phyloP scores from a whole-genome alignment of 2,888 invertebrate species.

The Tethea ocularis region DNA sequence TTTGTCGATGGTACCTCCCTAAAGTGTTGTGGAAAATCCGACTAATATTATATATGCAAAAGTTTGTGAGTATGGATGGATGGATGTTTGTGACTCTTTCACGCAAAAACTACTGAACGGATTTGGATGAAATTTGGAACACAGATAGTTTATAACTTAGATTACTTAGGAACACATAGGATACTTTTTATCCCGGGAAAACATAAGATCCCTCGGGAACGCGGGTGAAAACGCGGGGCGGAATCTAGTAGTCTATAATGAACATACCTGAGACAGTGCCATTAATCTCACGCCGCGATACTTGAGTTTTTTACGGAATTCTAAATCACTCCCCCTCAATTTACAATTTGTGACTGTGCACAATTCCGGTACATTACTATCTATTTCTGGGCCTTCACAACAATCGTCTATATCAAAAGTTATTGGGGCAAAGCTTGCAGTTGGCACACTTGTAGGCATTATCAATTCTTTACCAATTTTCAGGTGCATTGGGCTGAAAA shows the following conservation, averaged over 20 bases:
- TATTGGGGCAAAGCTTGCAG: conserved; percentile 23
- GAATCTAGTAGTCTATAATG: neutral
- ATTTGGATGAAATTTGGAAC: too few relatives aligned
- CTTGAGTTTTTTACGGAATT: conserved; percentile 54
- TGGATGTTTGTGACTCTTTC: too few relatives aligned
- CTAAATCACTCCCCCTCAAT: conserved; percentile 42
- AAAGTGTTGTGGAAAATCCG: too few relatives aligned
- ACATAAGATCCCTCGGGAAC: too few relatives aligned
- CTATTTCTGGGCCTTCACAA: conserved; percentile 21
- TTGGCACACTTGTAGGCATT: conserved; percentile 46
- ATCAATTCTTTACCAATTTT: conserved; percentile 56
- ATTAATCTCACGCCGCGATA: conserved; percentile 57
- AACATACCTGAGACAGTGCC: neutral
- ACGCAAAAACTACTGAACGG: too few relatives aligned
- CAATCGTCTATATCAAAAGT: conserved; percentile 16
- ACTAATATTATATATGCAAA: too few relatives aligned
- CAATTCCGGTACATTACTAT: conserved; percentile 34
- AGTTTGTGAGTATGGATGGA: too few relatives aligned
- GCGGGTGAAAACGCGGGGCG: too few relatives aligned
- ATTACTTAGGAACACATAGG: too few relatives aligned
- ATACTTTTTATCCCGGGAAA: too few relatives aligned
- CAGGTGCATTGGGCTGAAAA: conserved; percentile 54
- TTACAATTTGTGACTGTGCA: conserved; percentile 48
- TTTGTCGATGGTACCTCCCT: too few relatives aligned
- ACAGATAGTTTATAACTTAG: too few relatives aligned